Conservation (phyloP, 1,140 invertebrate genomes). For the Calliopsis andreniformis region DNA sequence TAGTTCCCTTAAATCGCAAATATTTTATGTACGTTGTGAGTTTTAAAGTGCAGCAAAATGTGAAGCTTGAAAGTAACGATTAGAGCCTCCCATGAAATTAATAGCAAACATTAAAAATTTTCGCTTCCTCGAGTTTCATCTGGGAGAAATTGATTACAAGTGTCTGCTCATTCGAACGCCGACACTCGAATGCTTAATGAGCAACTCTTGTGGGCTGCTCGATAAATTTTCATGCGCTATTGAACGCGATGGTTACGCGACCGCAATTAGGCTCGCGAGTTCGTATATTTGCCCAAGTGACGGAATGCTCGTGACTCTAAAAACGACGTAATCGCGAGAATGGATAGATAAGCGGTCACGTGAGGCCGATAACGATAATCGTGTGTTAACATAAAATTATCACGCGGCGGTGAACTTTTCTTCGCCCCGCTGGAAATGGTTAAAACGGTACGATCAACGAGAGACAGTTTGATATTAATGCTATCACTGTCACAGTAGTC, state of each 20-base stretch:
- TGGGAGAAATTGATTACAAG: neutral
- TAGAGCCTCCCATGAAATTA: too few species aligned
- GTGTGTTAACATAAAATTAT: conserved; percentile 3
- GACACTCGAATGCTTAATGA: neutral
- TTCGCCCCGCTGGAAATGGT: neutral
- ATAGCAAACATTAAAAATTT: too few species aligned
- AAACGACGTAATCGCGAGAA: conserved; percentile 19
- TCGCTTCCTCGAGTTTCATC: neutral
- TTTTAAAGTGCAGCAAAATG: too few species aligned
- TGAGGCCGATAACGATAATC: conserved; percentile 11
- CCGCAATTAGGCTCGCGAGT: conserved; percentile 7
- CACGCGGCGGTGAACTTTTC: neutral
- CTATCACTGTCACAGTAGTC: neutral
- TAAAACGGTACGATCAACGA: neutral
- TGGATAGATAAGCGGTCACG: conserved; percentile 19
- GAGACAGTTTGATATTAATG: neutral
- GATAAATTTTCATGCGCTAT: conserved; percentile 36
- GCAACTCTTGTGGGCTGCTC: neutral
- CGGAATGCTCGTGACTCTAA: neutral
- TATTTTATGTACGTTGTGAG: too few species aligned
- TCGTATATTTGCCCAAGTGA: neutral
- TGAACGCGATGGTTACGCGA: conserved; percentile 17
- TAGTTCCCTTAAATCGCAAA: too few species aligned
- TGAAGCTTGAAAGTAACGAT: too few species aligned
- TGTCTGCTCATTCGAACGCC: neutral